Percentiles rank a stretch among this genome's conserved stretches.
Conservation (phyloP, 64 coral and sea anemone genomes). For the Cladopsammia gracilis region DNA sequence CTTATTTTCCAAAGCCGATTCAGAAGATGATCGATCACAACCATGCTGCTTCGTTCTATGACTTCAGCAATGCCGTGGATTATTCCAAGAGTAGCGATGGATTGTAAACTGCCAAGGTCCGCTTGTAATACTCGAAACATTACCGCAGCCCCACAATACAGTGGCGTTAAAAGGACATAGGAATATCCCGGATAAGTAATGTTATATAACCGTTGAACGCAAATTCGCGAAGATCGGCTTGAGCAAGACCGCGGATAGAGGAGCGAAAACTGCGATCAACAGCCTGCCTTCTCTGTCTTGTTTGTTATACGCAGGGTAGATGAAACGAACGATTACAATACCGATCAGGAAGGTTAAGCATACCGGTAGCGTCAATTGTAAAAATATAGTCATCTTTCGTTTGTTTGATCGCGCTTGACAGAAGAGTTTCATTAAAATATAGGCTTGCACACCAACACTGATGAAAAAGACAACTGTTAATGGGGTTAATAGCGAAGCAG, state of each 20-base stretch:
- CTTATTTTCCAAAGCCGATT: background rate
- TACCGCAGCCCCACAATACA: background rate
- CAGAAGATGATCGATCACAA: background rate
- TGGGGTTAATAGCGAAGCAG: background rate
- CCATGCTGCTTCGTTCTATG: conserved; percentile 13
- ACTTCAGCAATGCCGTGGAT: background rate
- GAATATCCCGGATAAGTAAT: background rate
- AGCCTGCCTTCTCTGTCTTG: background rate
- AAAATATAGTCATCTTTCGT: background rate
- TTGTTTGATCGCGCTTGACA: background rate
- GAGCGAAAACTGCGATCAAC: background rate
- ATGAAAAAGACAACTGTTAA: background rate
- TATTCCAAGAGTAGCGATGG: background rate
- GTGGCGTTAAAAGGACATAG: background rate
- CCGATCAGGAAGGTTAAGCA: background rate
- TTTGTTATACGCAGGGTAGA: background rate
- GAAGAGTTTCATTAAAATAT: background rate
- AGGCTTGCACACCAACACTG: background rate
- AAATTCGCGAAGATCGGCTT: background rate
- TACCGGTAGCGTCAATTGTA: background rate
- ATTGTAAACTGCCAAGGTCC: background rate
- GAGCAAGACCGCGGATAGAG: background rate
- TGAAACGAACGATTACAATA: background rate
- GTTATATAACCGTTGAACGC: background rate
- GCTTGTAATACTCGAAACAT: conserved; percentile 11